Conservation (phyloP, 2,888 invertebrate genomes). For the Megalurothrips usitatus region DNA sequence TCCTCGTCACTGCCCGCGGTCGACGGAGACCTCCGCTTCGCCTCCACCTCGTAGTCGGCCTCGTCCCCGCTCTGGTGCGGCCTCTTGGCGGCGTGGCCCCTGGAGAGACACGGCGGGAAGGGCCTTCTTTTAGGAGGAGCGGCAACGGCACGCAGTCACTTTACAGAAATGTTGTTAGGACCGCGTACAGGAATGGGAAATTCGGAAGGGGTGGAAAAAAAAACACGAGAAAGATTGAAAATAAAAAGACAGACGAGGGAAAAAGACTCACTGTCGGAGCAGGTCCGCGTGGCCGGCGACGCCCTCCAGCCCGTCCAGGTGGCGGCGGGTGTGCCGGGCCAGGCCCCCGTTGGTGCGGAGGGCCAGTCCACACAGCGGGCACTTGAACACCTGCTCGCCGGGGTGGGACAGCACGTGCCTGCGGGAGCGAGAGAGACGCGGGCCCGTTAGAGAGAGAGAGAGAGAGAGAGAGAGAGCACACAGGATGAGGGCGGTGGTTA, state of each 20-base stretch:
- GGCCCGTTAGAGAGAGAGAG: not conserved
- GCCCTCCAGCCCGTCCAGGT: conserved; percentile 45
- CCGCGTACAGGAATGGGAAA: not conserved
- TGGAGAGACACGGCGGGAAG: not conserved
- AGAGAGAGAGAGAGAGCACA: too few relatives aligned
- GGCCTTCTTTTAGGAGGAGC: not conserved
- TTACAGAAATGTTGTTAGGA: too few relatives aligned
- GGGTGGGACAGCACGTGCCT: conserved; percentile 76
- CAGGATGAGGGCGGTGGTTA: not conserved
- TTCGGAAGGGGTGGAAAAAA: not conserved
- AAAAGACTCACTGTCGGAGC: conserved; percentile 42
- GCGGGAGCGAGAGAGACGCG: conserved; percentile 28
- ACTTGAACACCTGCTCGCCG: conserved; percentile 74
- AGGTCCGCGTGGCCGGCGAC: conserved; percentile 2
- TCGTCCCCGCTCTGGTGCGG: conserved; percentile 36
- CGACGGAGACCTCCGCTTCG: conserved; percentile 41
- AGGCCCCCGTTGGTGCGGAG: conserved; percentile 84
- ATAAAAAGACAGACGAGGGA: not conserved
- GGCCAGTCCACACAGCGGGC: conserved; percentile 70
- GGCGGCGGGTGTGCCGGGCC: conserved; percentile 76
- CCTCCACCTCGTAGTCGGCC: conserved; percentile 58
- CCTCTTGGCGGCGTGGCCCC: conserved; percentile 43
- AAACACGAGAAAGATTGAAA: not conserved
- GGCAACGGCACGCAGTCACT: not conserved
- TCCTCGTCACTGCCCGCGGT: conserved; percentile 44